Conservation (phyloP, 2,797 vertebrate species). For the Pyrocephalus nanus region DNA sequence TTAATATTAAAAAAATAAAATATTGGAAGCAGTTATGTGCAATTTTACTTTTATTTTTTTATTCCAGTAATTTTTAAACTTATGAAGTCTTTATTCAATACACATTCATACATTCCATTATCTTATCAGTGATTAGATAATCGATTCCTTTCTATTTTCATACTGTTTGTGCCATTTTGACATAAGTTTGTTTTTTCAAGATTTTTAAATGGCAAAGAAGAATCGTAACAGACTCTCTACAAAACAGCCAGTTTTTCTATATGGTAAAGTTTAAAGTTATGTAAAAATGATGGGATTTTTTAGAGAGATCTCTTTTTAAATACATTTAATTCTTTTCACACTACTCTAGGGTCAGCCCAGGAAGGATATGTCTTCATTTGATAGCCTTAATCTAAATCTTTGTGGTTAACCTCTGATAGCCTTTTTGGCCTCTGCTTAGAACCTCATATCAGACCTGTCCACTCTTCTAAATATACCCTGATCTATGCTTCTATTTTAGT, state of each 20-base stretch:
- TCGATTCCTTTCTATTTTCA: neutral
- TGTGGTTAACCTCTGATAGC: slow-evolving; percentile 42
- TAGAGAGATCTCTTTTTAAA: neutral
- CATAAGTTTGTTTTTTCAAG: neutral
- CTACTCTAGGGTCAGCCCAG: neutral
- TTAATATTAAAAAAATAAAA: neutral
- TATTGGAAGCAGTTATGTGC: neutral
- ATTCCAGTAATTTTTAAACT: neutral
- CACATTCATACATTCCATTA: neutral
- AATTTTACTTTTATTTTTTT: neutral
- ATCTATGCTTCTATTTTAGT: slow-evolving; percentile 33
- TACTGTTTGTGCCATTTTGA: neutral
- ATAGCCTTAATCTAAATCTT: slow-evolving; percentile 51
- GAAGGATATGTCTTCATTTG: slow-evolving; percentile 15
- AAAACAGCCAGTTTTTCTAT: neutral
- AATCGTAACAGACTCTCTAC: neutral
- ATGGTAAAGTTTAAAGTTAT: neutral
- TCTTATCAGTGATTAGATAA: neutral
- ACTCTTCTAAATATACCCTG: slow-evolving; percentile 22
- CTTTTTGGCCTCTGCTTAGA: slow-evolving; percentile 47
- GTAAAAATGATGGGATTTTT: neutral
- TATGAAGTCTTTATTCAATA: neutral
- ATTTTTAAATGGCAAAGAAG: neutral
- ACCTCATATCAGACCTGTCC: slow-evolving; percentile 18
- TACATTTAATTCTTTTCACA: neutral